Evolutionary conservation across 2,888 invertebrate species (phyloP), one percentile per base, ranked within the genome.

Genomic region (Idaea biselata): DNA sequence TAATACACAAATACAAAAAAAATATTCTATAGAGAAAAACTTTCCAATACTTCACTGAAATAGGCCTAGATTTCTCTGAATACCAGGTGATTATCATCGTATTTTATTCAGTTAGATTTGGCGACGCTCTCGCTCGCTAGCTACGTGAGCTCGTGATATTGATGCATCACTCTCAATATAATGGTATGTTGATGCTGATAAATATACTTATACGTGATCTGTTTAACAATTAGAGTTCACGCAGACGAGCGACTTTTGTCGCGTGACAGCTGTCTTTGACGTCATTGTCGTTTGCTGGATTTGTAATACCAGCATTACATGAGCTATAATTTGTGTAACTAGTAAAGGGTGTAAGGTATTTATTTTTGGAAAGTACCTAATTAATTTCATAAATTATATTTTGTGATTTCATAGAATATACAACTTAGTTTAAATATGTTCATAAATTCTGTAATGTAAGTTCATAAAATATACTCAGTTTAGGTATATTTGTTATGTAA

Each of bases 151-250:
- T 63, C 69, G 68, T 70, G 73, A 63, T 71, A 72, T 75, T 78
- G 78, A 81, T 73, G 69, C 76, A 77, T 79, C 74, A 68, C 70
- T 77, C 74, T 73, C 68, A 66, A 68, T 44, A 66, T 78, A 77
- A 76, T 73, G 69, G 74, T 62, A 69, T 64, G 68, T 68, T 75
- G 75, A 75, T 77, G 67, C 73, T 76, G 77, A 80, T 82, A 78
- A 80, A 81, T 79, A 75, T 70, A 71, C 67, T 66, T 64, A 61
- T 65, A 73, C 72, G 77, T 78, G 79, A 63, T 67, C 62, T 64
- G 73, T 64, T 67, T 79, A 61, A 8, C 44, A 44, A 44, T 44
- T 14, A 44, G 7, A 44, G 44, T 44, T 44, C 8, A 44, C 14
- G 44, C 44, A 44, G 44, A 44, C 44, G 44, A 14, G 11, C 44